phyloP scores from a whole-genome alignment of 2,797 vertebrate genomes.

The Molothrus ater region DNA sequence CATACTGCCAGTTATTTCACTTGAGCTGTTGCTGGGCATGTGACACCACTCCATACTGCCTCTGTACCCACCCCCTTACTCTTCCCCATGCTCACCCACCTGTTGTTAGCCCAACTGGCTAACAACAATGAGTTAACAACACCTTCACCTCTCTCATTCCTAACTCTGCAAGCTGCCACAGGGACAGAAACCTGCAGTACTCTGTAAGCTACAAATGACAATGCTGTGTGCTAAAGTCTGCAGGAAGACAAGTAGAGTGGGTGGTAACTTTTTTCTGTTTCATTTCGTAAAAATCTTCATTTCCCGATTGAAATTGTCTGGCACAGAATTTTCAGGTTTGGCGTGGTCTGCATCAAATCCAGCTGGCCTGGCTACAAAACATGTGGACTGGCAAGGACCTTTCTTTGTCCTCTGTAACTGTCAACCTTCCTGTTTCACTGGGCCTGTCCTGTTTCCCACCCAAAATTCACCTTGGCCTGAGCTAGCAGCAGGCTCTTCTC shows the following conservation, averaged over 20 bases:
- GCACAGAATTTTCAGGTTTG: background rate
- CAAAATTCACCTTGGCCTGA: background rate
- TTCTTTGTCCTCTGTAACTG: background rate
- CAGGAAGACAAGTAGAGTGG: background rate
- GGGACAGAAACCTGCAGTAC: background rate
- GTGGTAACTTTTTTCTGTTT: background rate
- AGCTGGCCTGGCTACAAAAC: background rate
- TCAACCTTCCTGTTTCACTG: background rate
- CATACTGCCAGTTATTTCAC: background rate
- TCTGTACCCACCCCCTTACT: background rate
- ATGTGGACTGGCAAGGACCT: background rate
- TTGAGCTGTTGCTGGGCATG: background rate
- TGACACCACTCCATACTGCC: background rate
- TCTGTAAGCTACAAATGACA: background rate
- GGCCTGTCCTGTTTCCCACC: background rate
- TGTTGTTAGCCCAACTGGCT: background rate
- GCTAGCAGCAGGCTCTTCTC: background rate
- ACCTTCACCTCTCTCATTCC: background rate
- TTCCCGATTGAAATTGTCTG: background rate
- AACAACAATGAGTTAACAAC: background rate
- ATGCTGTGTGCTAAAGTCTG: background rate
- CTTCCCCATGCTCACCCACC: background rate
- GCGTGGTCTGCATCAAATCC: background rate
- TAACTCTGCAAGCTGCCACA: background rate
- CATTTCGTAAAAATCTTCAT: background rate